Evolutionary conservation across 2,113 vertebrate genomes (phyloP), one percentile per base, ranked within the genome.

Genomic region (Isichthys henryi): DNA sequence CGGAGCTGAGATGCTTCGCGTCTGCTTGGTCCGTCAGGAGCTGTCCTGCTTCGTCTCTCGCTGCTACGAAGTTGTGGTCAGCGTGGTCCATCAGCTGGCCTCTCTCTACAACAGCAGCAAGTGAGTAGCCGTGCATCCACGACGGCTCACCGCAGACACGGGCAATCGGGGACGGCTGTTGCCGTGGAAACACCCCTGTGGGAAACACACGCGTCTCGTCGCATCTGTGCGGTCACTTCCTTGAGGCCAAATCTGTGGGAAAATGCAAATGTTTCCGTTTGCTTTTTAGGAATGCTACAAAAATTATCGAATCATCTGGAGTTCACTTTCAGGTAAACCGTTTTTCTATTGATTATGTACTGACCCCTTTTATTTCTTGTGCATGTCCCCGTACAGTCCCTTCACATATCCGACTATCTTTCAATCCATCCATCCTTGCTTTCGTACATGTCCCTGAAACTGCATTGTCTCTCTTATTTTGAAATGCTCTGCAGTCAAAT

Each of bases 51-150:
- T 99, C 93, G 97, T 99, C 88, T 96, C 97, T 1, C 95, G 98
- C 86, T 99, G 98, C 94, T 98, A 97, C 0, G 98, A 99, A 94
- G 98, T 99, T 88, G 97, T 98, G 93, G 95, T 98, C 94, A 98
- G 97, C 93, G 96, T 98, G 66, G 96, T 99, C 66, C 98, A 98
- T 91, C 98, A 99, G 92, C 91, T 99, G 94, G 98, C 98, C 86
- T 97, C 97, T 70, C 96, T 99, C 45, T 99, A 99, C 92, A 97
- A 96, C 94, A 99, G 95, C 95, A 99, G 95, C 96, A 99, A 98
- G 98, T 99, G 97, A 97, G 95, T 88, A 7, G 49, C 19, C 23
- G 13, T 0, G 23, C 21, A 17, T 31, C n/a, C 27, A 13, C 0
- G 9, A 27, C n/a, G n/a, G n/a, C 62, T 31, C 27, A 3, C 62